Conservation (phyloP, 2,888 invertebrate genomes). For the Drosophila yooni region DNA sequence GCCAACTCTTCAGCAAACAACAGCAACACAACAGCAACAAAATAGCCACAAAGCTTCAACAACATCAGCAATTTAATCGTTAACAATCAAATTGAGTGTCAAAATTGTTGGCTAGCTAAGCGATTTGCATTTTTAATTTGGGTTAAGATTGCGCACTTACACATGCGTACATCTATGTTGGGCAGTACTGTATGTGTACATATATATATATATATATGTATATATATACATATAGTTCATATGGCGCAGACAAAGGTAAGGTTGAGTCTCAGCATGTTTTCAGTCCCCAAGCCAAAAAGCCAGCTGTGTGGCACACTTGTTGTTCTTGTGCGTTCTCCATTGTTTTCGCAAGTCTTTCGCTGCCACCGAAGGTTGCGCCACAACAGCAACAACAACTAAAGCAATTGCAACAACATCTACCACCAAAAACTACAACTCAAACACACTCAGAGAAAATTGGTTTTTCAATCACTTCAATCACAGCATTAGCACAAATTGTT, state of each 20-base stretch:
- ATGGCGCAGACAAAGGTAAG: constrained; percentile 13
- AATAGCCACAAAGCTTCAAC: constrained; percentile 14
- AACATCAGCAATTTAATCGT: constrained; percentile 23
- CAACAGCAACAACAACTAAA: constrained; percentile 5
- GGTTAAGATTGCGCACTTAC: constrained; percentile 40
- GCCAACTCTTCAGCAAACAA: constrained; percentile 12
- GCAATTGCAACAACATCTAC: constrained; percentile 5
- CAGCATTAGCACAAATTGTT: neutral
- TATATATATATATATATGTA: neutral
- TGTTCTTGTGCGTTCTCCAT: constrained; percentile 45
- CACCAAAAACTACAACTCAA: constrained; percentile 12
- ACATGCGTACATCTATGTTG: neutral
- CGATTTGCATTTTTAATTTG: constrained; percentile 68
- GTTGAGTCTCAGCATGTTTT: neutral
- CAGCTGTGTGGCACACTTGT: constrained; percentile 58
- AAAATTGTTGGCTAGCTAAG: constrained; percentile 51
- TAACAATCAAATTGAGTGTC: constrained; percentile 62
- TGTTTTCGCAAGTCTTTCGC: constrained; percentile 50
- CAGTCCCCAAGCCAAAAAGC: constrained; percentile 1
- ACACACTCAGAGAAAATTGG: neutral
- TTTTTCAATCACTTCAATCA: neutral
- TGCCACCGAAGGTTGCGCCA: constrained; percentile 55
- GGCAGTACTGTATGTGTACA: neutral
- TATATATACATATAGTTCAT: neutral
- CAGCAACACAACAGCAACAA: constrained; percentile 8